Evolutionary conservation across 2,113 vertebrate species (phyloP).

Genomic region (Eidolon helvum): DNA sequence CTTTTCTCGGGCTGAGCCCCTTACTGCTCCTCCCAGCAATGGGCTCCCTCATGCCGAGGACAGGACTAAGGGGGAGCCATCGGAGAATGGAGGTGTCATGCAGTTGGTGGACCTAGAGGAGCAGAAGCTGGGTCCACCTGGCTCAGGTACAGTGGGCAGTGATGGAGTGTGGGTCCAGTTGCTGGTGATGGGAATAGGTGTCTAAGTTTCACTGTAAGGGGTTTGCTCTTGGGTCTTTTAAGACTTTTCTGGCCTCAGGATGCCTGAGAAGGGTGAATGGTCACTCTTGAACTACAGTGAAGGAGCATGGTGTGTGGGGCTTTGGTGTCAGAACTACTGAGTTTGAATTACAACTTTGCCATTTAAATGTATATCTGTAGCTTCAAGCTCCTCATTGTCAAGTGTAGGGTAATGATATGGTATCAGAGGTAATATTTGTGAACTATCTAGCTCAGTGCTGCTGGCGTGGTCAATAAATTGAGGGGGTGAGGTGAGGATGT

Average conservation of each 20-base stretch:
- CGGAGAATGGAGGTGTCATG: slow-evolving; percentile 33
- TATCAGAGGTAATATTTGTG: neutral
- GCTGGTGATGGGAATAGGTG: neutral
- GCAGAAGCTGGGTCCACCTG: neutral
- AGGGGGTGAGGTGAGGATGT: neutral
- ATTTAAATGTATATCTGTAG: neutral
- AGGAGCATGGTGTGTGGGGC: neutral
- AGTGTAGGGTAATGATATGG: neutral
- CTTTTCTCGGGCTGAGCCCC: slow-evolving; percentile 64
- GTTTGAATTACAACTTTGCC: neutral
- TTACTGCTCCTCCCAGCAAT: slow-evolving; percentile 43
- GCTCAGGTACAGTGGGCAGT: slow-evolving; percentile 60
- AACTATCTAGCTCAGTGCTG: neutral
- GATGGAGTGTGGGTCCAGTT: no score
- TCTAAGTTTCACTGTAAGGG: neutral
- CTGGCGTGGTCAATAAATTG: neutral
- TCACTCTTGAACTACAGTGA: neutral
- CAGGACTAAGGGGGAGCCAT: slow-evolving; percentile 79
- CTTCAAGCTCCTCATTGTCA: neutral
- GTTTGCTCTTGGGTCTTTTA: neutral
- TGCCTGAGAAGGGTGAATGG: neutral
- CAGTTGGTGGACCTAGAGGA: slow-evolving; percentile 73
- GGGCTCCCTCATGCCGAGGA: slow-evolving; percentile 57
- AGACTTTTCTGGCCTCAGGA: neutral
- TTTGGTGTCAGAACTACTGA: neutral